Conservation (phyloP, 1,140 invertebrate genomes). For the Arion vulgaris region DNA sequence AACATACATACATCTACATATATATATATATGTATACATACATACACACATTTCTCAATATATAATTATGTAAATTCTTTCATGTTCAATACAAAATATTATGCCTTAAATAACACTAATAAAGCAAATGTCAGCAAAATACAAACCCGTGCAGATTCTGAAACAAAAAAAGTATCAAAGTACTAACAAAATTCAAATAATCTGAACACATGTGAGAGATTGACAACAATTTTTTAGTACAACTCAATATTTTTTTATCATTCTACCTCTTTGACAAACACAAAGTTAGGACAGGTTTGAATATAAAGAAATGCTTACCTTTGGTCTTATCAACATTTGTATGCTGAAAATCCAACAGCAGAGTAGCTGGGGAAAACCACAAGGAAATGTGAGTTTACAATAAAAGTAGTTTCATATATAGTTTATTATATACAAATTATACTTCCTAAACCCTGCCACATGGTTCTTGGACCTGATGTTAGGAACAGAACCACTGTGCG, state of each 20-base stretch:
- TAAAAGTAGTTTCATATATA: not conserved
- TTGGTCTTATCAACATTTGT: not conserved
- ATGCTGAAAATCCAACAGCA: slow-evolving; percentile 16
- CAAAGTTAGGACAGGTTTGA: not conserved
- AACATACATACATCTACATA: not conserved
- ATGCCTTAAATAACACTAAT: too few species aligned
- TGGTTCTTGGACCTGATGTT: too few species aligned
- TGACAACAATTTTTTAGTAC: too few species aligned
- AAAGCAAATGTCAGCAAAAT: not conserved
- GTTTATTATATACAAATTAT: too few species aligned
- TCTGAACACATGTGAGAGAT: too few species aligned
- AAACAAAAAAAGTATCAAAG: too few species aligned
- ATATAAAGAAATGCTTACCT: slow-evolving; percentile 19
- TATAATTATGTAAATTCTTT: not conserved
- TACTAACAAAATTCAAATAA: not conserved
- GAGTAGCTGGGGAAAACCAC: slow-evolving; percentile 26
- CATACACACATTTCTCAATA: too few species aligned
- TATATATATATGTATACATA: not conserved
- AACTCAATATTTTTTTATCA: not conserved
- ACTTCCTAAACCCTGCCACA: too few species aligned
- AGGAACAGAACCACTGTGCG: too few species aligned
- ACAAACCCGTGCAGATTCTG: not conserved
- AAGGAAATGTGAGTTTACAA: not conserved
- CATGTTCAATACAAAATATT: not conserved
- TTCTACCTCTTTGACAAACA: not conserved